A percentile compares a stretch with the other conserved stretches of the same genome.
Evolutionary conservation across 2,888 invertebrate species (phyloP).

Genomic region (Atrina japonica): DNA sequence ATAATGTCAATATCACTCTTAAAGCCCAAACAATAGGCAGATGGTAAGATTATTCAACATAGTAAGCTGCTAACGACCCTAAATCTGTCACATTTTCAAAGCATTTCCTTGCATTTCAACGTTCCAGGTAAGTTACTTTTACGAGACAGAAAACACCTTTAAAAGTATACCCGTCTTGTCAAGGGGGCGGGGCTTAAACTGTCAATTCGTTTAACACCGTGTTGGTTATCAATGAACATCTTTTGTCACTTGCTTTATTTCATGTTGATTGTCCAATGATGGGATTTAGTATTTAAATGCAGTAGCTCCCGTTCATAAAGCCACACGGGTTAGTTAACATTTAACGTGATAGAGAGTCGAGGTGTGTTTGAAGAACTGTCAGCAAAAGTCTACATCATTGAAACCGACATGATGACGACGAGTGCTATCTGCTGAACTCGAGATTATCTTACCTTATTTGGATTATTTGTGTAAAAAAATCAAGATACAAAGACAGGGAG

Average conservation of each 20-base stretch:
- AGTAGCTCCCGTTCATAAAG: background rate
- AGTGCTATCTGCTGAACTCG: too few relatives aligned
- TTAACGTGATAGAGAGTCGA: background rate
- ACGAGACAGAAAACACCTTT: too few relatives aligned
- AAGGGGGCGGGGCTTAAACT: constrained; percentile 21
- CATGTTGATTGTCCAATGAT: constrained; percentile 5
- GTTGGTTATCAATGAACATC: constrained; percentile 19
- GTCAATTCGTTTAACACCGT: constrained; percentile 4
- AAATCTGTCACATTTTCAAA: constrained; percentile 19
- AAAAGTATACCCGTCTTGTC: constrained; percentile 2
- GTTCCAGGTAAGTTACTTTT: constrained; percentile 10
- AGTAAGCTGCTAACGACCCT: constrained; percentile 13
- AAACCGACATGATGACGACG: too few relatives aligned
- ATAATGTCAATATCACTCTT: constrained; percentile 31
- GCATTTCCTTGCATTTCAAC: background rate
- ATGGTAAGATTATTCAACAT: constrained; percentile 25
- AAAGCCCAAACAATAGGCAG: constrained; percentile 21
- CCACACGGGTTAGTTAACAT: background rate
- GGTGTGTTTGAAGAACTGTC: background rate
- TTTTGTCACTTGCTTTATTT: background rate
- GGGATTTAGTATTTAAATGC: constrained; percentile 4
- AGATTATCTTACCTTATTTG: too few relatives aligned
- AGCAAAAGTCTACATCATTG: background rate
- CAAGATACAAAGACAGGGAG: too few relatives aligned
- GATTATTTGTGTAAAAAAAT: too few relatives aligned